Base-by-base conservation (phyloP, 2,888 invertebrate species). In the Augiades crinisus region DNA sequence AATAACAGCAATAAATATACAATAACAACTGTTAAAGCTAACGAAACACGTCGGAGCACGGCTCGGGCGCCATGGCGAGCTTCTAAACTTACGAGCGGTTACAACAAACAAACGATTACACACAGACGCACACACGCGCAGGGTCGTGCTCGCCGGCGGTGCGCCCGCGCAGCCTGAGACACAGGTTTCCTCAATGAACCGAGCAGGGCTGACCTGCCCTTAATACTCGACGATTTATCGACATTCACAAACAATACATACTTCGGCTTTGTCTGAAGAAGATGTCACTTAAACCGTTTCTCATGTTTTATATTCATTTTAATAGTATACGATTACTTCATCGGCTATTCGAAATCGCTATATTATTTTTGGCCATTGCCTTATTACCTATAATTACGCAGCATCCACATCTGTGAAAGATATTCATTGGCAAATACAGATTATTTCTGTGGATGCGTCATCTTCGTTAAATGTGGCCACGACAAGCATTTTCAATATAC, bases 131-230 rank as follows among this genome's bases (percentile, higher is more conserved):
- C 63, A 68, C 63, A 55, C 5, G 21, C 33, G 22, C 54, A 54
- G 27, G 31, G 50, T 70, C 73, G 73, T 75, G 76, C 61, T 62
- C 64, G 70, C 70, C 67, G 58, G 67, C 51, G 53, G 52, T 56
- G 68, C 67, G 69, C 72, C 66, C 63, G 72, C 69, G 66, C 68
- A 59, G 64, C 62, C 62, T 59, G 63, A 54, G 66, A 72, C 78
- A 75, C 77, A 72, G 72, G 74, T 81, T 82, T 84, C 78, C 81
- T 84, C 81, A 85, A 85, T 83, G 82, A 81, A 84, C 75, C 70
- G 72, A 65, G 64, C 62, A 73, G 72, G 65, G 72, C 68, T 67
- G 72, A 60, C 56, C 55, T 68, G 70, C 61, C 56, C 55, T 54
- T 58, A 63, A 57, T 59, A 55, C 58, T 54, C 49, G 47, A 54